These are phyloP conservation scores for Tenualosa ilisha DNA, from an alignment of 2,797 vertebrate species.

Conservation along the genomic window DNA sequence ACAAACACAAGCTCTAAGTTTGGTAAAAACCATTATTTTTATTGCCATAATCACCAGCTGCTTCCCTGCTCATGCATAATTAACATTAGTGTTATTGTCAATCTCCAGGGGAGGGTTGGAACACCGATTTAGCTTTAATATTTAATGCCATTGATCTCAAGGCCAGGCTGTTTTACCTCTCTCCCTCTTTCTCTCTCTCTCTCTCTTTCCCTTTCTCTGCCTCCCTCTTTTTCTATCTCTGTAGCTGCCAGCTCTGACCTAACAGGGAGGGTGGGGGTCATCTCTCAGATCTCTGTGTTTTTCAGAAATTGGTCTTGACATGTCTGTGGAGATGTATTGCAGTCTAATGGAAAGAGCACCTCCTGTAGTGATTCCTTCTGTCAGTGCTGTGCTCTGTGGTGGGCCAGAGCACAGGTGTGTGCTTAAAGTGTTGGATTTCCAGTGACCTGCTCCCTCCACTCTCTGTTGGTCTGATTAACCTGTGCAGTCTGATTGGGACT, in stretches of 20 bases:
- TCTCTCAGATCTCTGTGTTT: background rate
- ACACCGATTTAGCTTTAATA: slow-evolving; percentile 70
- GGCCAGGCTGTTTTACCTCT: slow-evolving; percentile 49
- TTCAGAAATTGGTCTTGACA: background rate
- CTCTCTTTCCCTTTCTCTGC: background rate
- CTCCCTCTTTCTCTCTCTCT: background rate
- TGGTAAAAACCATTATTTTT: slow-evolving; percentile 35
- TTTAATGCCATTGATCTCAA: slow-evolving; percentile 67
- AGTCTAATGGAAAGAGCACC: background rate
- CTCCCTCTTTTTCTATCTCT: background rate
- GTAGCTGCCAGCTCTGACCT: background rate
- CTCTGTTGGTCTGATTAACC: background rate
- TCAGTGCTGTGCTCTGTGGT: background rate
- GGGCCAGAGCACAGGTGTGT: background rate
- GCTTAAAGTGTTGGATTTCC: background rate
- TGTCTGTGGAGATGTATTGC: background rate
- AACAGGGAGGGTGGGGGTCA: background rate
- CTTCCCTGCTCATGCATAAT: slow-evolving; percentile 68
- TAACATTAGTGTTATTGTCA: slow-evolving; percentile 66
- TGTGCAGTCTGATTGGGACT: background rate
- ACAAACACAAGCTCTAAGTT: background rate
- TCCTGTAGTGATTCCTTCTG: background rate
- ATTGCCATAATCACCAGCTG: slow-evolving; percentile 47
- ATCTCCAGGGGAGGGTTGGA: slow-evolving; percentile 63
- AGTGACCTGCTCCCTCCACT: background rate